These are phyloP conservation scores for Styela plicata DNA, from an alignment of 23 tunicate genomes.

Conservation along the genomic window DNA sequence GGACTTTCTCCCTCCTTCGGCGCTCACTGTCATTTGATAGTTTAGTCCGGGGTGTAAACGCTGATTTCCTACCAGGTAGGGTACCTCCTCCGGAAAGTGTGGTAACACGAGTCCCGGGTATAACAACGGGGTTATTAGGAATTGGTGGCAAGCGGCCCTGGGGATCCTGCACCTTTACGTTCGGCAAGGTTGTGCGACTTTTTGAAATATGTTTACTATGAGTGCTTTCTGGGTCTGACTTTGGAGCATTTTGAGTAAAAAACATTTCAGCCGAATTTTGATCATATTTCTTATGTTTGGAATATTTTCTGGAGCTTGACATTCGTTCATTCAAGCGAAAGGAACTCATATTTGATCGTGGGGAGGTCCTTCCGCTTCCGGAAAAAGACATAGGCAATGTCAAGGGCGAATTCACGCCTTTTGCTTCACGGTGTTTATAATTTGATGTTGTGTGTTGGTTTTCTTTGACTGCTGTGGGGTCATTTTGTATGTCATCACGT, in stretches of 20 bases:
- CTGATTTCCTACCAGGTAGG: not conserved
- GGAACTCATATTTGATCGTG: not conserved
- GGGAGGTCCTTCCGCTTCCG: not conserved
- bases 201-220: not conserved
- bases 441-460: not conserved
- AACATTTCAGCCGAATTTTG: not conserved
- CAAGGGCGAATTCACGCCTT: not conserved
- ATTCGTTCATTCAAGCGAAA: not conserved
- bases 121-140: not conserved
- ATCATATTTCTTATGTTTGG: not conserved
- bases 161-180: not conserved
- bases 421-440: not conserved
- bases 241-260: not conserved
- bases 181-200: not conserved
- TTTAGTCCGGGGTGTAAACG: not conserved
- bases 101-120: not conserved
- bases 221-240: not conserved
- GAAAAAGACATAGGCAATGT: not conserved
- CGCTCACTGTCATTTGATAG: not conserved
- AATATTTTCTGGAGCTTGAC: not conserved
- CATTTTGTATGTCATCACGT: not conserved
- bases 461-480: not conserved
- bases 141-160: not conserved
- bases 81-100: not conserved
- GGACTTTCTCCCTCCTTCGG: not conserved